Percentiles rank a stretch among this genome's conserved stretches.
Evolutionary conservation across 2,888 invertebrate species (phyloP).

Genomic region (Teinopalpus imperialis): DNA sequence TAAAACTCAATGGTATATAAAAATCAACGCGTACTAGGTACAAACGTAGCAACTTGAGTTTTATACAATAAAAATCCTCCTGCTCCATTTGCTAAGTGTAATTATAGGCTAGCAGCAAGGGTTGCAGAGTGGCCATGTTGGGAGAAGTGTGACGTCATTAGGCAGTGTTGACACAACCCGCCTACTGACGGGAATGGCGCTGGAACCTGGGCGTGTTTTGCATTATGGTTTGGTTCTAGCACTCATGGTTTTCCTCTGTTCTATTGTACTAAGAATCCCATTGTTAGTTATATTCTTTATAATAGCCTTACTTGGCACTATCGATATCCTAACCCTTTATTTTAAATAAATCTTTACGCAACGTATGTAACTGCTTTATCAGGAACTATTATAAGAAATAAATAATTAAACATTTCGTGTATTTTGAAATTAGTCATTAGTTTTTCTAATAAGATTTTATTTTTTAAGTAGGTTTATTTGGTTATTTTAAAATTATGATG

Average conservation of each 20-base stretch:
- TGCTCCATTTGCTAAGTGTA: constrained; percentile 46
- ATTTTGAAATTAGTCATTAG: too few species aligned
- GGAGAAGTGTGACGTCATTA: constrained; percentile 75
- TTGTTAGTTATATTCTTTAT: constrained; percentile 8
- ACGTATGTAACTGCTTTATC: too few species aligned
- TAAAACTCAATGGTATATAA: constrained; percentile 4
- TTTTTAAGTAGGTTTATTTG: too few species aligned
- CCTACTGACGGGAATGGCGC: constrained; percentile 64
- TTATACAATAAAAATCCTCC: constrained; percentile 27
- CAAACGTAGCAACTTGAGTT: constrained; percentile 21
- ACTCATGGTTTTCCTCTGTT: constrained; percentile 6
- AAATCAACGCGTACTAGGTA: constrained; percentile 14
- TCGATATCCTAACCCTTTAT: too few species aligned
- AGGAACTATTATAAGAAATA: too few species aligned
- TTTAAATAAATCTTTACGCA: too few species aligned
- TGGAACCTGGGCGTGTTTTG: constrained; percentile 57
- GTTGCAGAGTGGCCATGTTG: constrained; percentile 67
- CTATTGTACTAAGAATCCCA: constrained; percentile 6
- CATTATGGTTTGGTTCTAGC: constrained; percentile 31
- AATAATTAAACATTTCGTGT: too few species aligned
- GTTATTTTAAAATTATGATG: too few species aligned
- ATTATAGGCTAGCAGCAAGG: constrained; percentile 62
- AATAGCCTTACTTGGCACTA: not conserved
- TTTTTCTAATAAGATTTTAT: too few species aligned
- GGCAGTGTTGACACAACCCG: constrained; percentile 71